phyloP scores from a whole-genome alignment of 2,113 vertebrate species.

The Pituophis catenifer region DNA sequence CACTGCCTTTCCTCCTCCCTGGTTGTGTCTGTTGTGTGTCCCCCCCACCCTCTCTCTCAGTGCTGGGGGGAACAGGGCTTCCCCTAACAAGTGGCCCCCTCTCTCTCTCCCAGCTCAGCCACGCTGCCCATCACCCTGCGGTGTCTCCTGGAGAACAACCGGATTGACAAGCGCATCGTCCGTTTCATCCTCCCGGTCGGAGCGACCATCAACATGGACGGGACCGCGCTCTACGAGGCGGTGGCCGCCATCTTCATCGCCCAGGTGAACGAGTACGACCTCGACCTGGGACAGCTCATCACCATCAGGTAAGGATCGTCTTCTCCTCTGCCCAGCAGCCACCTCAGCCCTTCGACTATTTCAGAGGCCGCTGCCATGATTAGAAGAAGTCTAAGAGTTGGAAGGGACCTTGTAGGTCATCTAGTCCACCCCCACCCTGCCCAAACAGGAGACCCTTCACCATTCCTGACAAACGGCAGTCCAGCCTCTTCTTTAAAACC shows the following conservation, averaged over 20 bases:
- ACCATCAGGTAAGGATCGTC: constrained; percentile 78
- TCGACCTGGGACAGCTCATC: constrained; percentile 85
- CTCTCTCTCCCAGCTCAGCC: constrained; percentile 74
- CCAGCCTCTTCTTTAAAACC: no score
- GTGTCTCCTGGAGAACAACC: constrained; percentile 86
- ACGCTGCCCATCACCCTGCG: constrained; percentile 90
- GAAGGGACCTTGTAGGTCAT: no score
- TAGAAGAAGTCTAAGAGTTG: no score
- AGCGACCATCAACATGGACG: constrained; percentile 90
- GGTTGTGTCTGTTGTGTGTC: neutral
- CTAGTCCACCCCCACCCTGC: no score
- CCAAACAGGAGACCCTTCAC: no score
- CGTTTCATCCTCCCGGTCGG: constrained; percentile 85
- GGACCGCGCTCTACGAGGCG: constrained; percentile 84
- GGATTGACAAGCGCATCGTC: constrained; percentile 81
- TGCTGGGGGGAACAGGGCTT: neutral
- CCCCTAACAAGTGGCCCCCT: neutral
- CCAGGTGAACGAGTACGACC: constrained; percentile 84
- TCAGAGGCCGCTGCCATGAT: neutral
- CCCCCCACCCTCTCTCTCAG: neutral
- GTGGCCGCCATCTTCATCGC: constrained; percentile 88
- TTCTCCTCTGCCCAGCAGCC: neutral
- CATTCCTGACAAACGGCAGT: no score
- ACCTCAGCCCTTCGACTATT: neutral
- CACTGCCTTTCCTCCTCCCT: no score